A percentile compares a stretch with the other conserved stretches of the same genome.
Evolutionary conservation across 2,113 vertebrate species (phyloP).

Genomic region (Litocranius walleri): DNA sequence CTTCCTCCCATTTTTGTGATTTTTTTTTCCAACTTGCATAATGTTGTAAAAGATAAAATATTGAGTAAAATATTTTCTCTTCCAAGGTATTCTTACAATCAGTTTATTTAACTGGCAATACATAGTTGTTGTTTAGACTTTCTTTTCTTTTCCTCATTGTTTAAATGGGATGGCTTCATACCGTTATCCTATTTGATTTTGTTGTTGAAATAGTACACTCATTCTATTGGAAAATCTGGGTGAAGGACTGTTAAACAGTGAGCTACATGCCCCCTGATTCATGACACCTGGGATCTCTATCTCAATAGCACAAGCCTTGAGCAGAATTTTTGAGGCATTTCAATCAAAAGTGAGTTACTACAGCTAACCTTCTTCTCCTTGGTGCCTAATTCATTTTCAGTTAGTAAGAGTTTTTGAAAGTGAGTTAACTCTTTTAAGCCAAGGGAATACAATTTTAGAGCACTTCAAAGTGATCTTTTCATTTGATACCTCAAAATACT

Average conservation of each 20-base stretch:
- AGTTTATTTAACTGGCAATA: neutral
- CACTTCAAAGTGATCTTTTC: slow-evolving; percentile 50
- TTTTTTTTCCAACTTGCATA: neutral
- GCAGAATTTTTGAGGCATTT: slow-evolving; percentile 24
- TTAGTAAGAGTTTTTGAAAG: slow-evolving; percentile 13
- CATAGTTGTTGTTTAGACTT: neutral
- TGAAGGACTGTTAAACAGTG: slow-evolving; percentile 8
- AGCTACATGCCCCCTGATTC: neutral
- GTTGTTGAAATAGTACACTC: neutral
- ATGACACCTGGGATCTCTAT: neutral
- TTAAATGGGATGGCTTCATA: neutral
- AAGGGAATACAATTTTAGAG: neutral
- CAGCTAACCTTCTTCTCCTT: slow-evolving; percentile 1
- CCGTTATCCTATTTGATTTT: neutral
- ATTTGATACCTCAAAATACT: slow-evolving; percentile 36
- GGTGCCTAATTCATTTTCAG: neutral
- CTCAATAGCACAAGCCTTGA: neutral
- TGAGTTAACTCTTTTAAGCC: slow-evolving; percentile 43
- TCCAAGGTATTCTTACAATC: neutral
- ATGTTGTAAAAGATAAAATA: neutral
- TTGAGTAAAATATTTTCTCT: neutral
- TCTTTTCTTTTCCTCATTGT: neutral
- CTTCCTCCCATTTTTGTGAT: neutral
- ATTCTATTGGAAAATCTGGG: slow-evolving; percentile 28
- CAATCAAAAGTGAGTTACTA: slow-evolving; percentile 15